Evolutionary conservation across 2,888 invertebrate genomes (phyloP).

Genomic region (Ochropleura leucogaster): DNA sequence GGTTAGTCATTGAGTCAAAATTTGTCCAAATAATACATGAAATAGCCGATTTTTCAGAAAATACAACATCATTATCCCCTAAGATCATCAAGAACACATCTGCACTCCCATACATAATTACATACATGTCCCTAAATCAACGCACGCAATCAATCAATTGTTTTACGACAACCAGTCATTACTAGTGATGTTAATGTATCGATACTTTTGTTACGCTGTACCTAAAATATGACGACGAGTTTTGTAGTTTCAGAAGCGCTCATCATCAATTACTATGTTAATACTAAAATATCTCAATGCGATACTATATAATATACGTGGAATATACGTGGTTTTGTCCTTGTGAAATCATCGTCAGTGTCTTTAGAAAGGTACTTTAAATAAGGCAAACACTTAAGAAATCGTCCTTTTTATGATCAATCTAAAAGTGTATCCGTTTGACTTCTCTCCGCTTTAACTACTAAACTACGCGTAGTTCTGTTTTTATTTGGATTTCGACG

Average conservation of each 20-base stretch:
- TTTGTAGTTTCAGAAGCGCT: too few species aligned
- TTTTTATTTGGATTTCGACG: neutral
- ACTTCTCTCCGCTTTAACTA: neutral
- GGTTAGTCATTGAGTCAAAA: neutral
- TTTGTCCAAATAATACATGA: neutral
- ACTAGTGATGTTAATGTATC: slow-evolving; percentile 28
- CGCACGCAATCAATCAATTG: slow-evolving; percentile 59
- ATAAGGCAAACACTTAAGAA: neutral
- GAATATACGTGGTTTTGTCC: neutral
- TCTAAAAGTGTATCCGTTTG: neutral
- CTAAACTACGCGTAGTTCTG: too few species aligned
- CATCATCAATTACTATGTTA: neutral
- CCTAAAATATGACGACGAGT: too few species aligned
- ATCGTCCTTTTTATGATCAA: neutral
- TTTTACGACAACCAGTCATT: slow-evolving; percentile 55
- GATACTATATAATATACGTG: neutral
- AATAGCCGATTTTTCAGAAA: neutral
- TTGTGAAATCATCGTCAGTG: neutral
- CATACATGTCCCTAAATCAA: slow-evolving; percentile 42
- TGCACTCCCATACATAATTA: slow-evolving; percentile 40
- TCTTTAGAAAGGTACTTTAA: neutral
- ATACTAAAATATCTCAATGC: neutral
- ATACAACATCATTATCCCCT: slow-evolving; percentile 11
- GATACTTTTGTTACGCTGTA: neutral
- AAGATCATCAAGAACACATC: slow-evolving; percentile 43